Evolutionary conservation across 37 sponge, comb jelly and placozoan species (phyloP), one percentile per base, ranked within the genome.

Genomic region (Aplysina aerophoba): DNA sequence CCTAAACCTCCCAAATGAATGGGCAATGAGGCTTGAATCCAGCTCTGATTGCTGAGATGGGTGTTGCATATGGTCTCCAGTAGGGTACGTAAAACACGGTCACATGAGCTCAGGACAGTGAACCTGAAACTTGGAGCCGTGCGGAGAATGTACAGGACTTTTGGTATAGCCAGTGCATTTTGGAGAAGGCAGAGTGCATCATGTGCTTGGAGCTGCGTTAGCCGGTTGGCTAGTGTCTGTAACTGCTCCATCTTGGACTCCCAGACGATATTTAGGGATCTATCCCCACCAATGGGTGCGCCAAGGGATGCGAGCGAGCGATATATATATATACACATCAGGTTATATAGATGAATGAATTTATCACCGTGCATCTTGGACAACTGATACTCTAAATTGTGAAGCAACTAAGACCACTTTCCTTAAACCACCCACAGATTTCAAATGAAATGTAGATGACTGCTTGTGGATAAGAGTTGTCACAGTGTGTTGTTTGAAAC

Each of bases 141-240:
- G n/a, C 89, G 38, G 59, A 89, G 81, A 22, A 82, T n/a, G 55
- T 89, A 67, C 2, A 84, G 54, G 30, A 89, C 55, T 59, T 84
- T 84, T 20, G 89, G 85, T 50, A 89, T 89, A 24, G 89, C 81
- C 31, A 88, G 71, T 31, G 84, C 67, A 55, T 88, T 44, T 20
- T 44, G 17, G 17, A 88, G 73, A 12, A 87, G 82, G 60, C 60
- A 54, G 50, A 81, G 24, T 56, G 79, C 83, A 83, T 87, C 88
- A 67, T 87, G 88, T 60, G 77, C 55, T 19, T 39, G 27, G 8
- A 87, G 50, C 33, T 60, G 41, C 21, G 33, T 50, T 12, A 87
- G 82, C 24, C 83, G 36, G 27, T 75, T 72, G 17, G 54, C 71
- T 17, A 64, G 66, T 65, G 66, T 65, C 66, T 65, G 30, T 65